Evolutionary conservation across 2,888 invertebrate genomes (phyloP), one percentile per base, ranked within the genome.

Genomic region (Acholoe squamosa): DNA sequence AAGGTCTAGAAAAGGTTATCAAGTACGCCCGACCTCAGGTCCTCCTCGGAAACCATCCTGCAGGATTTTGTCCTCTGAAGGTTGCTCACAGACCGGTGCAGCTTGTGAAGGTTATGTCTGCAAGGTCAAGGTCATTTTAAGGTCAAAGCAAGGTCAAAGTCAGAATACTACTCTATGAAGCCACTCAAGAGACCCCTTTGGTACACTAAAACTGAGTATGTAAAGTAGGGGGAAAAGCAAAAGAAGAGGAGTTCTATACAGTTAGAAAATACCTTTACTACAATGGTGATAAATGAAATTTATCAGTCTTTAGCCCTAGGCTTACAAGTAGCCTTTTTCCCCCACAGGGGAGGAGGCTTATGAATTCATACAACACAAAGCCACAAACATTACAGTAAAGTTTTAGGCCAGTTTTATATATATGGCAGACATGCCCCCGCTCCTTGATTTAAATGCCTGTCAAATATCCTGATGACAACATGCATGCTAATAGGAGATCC

Each of bases 51-150:
- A 28, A 54, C 54, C 56, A 52, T 86, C 86, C 54, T 86, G 86
- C 51, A 86, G 86, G 86, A 86, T 54, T 52, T 86, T 52, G 86
- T 19, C 33, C 86, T 86, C 19, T 86, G 86, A 5, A 86, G 86
- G 33, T 86, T 52, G 86, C 56, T 52, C 25, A 86, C 86, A 86
- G 86, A 86, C n/a, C 56, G 86, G 28, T 86, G 86, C 52, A 86
- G 52, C 86, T 86, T 86, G 86, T 86, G 86, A 33, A 86, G 86
- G 86, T 86, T 86, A 86, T 54, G 86, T 86, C 86, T 86, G 86
- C 86, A 86, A 86, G 54, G 86, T 86, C 86, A 86, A 86, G 56
- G 80, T 80, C 86, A 52, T 16, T 52, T 33, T 28, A 54, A 86
- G 54, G 86, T 86, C 86, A 86, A 86, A 80, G 43, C 80, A 43